phyloP scores from a whole-genome alignment of 2,113 vertebrate species.

The Parus major region DNA sequence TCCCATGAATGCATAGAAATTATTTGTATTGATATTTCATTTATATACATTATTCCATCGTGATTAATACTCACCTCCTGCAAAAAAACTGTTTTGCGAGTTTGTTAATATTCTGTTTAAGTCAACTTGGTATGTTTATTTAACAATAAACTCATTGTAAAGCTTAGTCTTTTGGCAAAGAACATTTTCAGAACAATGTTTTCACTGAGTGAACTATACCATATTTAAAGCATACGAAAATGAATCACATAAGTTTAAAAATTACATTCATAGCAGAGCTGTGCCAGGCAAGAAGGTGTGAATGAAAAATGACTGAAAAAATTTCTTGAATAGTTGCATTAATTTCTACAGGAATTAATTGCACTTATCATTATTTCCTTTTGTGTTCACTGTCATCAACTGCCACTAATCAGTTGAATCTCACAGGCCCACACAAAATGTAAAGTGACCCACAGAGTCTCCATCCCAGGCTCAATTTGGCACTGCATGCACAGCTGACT shows the following conservation, averaged over 20 bases:
- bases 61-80: conserved; percentile 14
- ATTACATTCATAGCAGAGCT: neutral
- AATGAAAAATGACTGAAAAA: conserved; percentile 5
- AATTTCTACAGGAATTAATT: conserved; percentile 27
- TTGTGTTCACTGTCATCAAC: neutral
- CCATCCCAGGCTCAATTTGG: neutral
- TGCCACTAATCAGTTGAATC: neutral
- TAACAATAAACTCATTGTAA: neutral
- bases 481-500: neutral
- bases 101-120: neutral
- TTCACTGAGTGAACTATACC: neutral
- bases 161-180: neutral
- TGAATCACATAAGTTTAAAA: neutral
- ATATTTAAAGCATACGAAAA: neutral
- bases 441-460: neutral
- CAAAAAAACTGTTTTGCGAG: neutral
- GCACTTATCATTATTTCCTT: neutral
- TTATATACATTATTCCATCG: conserved; percentile 50
- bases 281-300: neutral
- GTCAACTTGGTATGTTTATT: neutral
- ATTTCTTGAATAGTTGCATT: neutral
- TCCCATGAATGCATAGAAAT: conserved; percentile 58
- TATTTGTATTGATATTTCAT: conserved; percentile 59
- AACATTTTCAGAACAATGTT: neutral
- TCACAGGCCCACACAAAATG: neutral